Evolutionary conservation across 30 jellyfish, hydroid and myxozoan genomes (phyloP).

Genomic region (Cassiopea xamachana): DNA sequence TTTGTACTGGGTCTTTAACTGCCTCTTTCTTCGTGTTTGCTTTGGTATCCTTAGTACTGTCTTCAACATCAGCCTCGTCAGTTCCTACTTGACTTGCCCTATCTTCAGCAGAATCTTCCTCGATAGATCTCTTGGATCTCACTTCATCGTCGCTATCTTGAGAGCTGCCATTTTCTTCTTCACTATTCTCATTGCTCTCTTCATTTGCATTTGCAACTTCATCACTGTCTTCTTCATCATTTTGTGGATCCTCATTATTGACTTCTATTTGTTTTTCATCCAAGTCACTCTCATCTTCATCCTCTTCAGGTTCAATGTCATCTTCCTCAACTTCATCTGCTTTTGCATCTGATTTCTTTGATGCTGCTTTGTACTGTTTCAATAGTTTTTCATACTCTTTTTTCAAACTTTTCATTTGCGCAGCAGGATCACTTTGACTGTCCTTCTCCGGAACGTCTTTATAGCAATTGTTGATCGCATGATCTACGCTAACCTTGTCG

Average conservation of each 20-base stretch:
- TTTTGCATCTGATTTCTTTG: slow-evolving; percentile 8
- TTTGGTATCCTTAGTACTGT: not conserved
- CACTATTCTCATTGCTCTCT: no score
- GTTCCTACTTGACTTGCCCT: not conserved
- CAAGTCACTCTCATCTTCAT: not conserved
- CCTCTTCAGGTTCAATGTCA: not conserved
- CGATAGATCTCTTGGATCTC: no score
- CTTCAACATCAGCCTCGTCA: not conserved
- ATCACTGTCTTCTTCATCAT: not conserved
- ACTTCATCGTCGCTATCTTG: no score
- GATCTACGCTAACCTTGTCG: not conserved
- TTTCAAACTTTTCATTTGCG: not conserved
- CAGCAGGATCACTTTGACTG: slow-evolving; percentile 17
- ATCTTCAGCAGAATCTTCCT: not conserved
- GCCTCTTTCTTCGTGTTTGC: not conserved
- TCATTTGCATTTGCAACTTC: no score
- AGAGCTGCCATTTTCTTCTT: no score
- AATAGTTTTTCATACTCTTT: slow-evolving; percentile 4
- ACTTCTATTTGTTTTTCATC: not conserved
- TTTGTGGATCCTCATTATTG: not conserved
- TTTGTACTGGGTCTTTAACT: not conserved
- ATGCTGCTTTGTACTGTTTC: not conserved
- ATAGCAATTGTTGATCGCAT: slow-evolving; percentile 24
- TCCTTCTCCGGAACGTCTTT: slow-evolving; percentile 2
- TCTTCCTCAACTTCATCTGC: not conserved